phyloP scores from a whole-genome alignment of 2,113 vertebrate species.

The Salminus brasiliensis region DNA sequence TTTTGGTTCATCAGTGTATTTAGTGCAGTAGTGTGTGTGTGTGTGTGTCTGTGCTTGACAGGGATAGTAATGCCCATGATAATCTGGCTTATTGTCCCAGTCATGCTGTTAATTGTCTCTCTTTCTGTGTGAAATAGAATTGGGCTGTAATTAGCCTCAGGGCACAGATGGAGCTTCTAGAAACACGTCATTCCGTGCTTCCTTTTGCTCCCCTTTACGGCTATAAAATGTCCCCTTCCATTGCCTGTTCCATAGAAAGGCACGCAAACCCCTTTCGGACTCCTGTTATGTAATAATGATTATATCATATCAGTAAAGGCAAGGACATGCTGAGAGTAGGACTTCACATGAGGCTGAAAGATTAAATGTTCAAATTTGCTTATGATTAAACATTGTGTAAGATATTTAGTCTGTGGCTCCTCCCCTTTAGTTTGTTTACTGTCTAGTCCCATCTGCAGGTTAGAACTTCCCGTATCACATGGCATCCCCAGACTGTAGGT shows the following conservation, averaged over 20 bases:
- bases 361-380: not conserved
- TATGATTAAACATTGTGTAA: not conserved
- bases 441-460: too few species aligned
- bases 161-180: conserved; percentile 21
- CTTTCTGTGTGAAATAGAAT: conserved; percentile 22
- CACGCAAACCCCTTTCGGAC: not conserved
- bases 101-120: conserved; percentile 33
- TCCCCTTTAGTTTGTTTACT: too few species aligned
- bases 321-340: not conserved
- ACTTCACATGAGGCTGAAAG: not conserved
- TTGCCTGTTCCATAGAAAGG: not conserved
- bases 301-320: not conserved
- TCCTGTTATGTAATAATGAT: not conserved
- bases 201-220: not conserved
- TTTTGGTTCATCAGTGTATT: too few species aligned
- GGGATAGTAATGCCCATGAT: not conserved
- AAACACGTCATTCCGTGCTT: conserved; percentile 9
- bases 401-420: not conserved
- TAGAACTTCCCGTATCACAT: too few species aligned
- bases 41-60: not conserved
- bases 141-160: conserved; percentile 35
- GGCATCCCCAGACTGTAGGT: too few species aligned
- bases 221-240: not conserved
- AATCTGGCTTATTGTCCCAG: conserved; percentile 18
- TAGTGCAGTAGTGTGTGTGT: not conserved